Percentiles rank a stretch among this genome's conserved stretches.
phyloP scores from a whole-genome alignment of 2,113 vertebrate genomes.

The Potamarius usumacintae region DNA sequence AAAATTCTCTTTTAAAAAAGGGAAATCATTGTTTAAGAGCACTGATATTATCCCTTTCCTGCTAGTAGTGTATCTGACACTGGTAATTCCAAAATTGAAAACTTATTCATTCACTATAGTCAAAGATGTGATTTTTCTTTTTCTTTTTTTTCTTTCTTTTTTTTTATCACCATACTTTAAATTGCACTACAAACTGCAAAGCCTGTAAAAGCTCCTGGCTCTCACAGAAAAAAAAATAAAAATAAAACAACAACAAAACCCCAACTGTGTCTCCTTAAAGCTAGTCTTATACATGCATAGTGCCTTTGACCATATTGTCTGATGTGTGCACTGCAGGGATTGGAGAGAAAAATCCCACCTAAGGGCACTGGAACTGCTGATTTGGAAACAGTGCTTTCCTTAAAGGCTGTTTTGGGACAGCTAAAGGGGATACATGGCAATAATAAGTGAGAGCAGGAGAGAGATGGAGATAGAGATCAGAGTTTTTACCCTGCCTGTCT shows the following conservation, averaged over 20 bases:
- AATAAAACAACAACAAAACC: background rate
- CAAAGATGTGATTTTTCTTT: background rate
- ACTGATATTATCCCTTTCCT: background rate
- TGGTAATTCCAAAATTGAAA: background rate
- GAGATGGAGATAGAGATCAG: constrained; percentile 35
- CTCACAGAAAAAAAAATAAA: background rate
- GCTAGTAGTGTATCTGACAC: background rate
- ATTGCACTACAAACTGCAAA: background rate
- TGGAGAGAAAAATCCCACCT: constrained; percentile 50
- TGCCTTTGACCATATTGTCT: constrained; percentile 28
- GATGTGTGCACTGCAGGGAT: constrained; percentile 21
- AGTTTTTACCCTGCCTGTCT: constrained; percentile 37
- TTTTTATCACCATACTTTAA: background rate
- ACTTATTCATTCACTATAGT: too few species aligned
- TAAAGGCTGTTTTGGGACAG: constrained; percentile 47
- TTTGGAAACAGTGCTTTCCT: constrained; percentile 58
- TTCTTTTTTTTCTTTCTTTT: background rate
- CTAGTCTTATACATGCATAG: constrained; percentile 21
- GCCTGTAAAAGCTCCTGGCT: background rate
- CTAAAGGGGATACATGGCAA: constrained; percentile 52
- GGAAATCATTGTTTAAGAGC: background rate
- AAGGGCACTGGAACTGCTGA: constrained; percentile 42
- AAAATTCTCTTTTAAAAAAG: background rate
- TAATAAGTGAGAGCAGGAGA: constrained; percentile 62
- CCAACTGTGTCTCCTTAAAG: constrained; percentile 1